Evolutionary conservation across 1,140 invertebrate genomes (phyloP), one percentile per base, ranked within the genome.

Genomic region (Vanessa atalanta): DNA sequence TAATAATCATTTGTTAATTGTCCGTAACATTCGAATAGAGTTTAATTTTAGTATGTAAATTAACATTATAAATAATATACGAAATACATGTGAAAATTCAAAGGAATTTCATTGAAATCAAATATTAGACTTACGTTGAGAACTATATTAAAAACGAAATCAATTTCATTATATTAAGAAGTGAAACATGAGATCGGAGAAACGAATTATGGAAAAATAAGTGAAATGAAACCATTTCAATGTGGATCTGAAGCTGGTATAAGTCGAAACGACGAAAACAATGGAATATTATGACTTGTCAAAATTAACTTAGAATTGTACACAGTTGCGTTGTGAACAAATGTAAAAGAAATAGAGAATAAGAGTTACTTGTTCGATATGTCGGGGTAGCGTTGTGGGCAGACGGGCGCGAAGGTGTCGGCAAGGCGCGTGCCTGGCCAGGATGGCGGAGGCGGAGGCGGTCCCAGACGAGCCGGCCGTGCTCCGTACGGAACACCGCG

Each of bases 401-500:
- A 97, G 60, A 96, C 96, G 0, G 96, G 94, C 20, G 95, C 95
- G 86, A 96, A 95, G 16, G 95, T 94, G 82, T 97, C 95, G 16
- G 97, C 96, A 61, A 96, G 93, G 72, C 96, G 94, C 31, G 96
- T 95, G 53, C 96, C 96, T 64, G 94, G 94, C 96, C 96, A 97
- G 66, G 94, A 88, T 31, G 94, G 91, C 8, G 96, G 95, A 6
- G 95, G 94, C 55, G 94, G 94, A 37, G 96, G 96, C 15, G 95
- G 94, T 73, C 95, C 95, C 79, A 97, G 96, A 26, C 97, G 94
- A 2, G 95, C 91, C 5, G 97, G 97, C 23, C 95, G 94, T 15
- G 96, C 95, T 0, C 97, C 97, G 93, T 98, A 98, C 6, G 97
- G 97, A 63, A 98, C 96, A 72, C 94, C 97, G 76, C 94, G 95